Conservation (phyloP, 2,113 vertebrate species). For the Peromyscus maniculatus region DNA sequence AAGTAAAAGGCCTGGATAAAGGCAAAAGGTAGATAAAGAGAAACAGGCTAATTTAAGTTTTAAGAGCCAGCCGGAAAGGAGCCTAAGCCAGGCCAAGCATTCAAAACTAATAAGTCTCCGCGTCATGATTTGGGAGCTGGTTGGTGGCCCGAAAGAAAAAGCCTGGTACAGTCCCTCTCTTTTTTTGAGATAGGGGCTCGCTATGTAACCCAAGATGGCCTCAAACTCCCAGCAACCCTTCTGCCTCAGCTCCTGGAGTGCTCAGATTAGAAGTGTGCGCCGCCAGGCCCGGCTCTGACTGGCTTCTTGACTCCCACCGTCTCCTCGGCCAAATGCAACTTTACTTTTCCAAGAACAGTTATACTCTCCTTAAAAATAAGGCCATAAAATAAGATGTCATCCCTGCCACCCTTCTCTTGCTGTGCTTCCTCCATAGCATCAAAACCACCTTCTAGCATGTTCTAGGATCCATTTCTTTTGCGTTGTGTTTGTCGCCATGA, state of each 20-base stretch:
- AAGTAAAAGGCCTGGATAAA: neutral
- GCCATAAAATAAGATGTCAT: neutral
- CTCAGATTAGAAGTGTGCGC: neutral
- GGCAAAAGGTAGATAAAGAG: neutral
- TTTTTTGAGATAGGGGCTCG: neutral
- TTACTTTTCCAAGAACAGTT: neutral
- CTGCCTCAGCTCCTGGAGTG: neutral
- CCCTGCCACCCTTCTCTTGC: neutral
- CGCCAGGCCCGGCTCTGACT: neutral
- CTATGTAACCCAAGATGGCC: neutral
- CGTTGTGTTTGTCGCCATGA: neutral
- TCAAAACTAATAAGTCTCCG: neutral
- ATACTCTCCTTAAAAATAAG: neutral
- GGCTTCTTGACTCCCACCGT: neutral
- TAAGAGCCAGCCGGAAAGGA: neutral
- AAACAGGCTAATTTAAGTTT: neutral
- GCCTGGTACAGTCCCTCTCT: neutral
- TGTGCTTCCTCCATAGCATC: neutral
- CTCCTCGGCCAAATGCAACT: neutral
- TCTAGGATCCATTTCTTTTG: neutral
- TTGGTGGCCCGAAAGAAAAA: neutral
- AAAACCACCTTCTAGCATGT: neutral
- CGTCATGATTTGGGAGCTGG: neutral
- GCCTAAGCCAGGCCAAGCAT: neutral
- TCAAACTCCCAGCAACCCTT: neutral